These are phyloP conservation scores for Orthonevra nobilis DNA, from an alignment of 2,888 invertebrate species.

Conservation along the genomic window DNA sequence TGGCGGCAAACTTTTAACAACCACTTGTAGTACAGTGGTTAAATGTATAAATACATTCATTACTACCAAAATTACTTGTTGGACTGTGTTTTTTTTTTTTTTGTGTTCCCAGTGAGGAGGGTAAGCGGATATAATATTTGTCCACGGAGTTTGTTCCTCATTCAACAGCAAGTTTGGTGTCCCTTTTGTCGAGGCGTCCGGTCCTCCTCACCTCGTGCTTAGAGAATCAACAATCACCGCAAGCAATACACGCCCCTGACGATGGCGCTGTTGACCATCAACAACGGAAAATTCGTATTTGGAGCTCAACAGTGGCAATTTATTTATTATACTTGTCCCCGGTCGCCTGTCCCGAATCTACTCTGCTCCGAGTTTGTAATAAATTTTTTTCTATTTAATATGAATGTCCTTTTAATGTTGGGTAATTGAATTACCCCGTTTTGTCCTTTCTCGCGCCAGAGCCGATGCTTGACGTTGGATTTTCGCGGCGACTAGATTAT, in stretches of 20 bases:
- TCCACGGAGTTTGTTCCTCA: too few species aligned
- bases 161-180: background rate
- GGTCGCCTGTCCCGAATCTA: background rate
- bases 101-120: background rate
- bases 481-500: background rate
- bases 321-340: background rate
- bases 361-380: background rate
- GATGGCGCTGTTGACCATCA: background rate
- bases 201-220: background rate
- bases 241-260: background rate
- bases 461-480: background rate
- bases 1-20: background rate
- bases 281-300: background rate
- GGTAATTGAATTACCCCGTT: slow-evolving; percentile 18
- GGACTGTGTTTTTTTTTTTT: too few species aligned
- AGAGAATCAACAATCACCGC: background rate
- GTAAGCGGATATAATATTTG: background rate
- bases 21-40: background rate
- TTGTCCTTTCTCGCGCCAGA: slow-evolving; percentile 8
- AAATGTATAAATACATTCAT: slow-evolving; percentile 1
- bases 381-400: slow-evolving; percentile 9
- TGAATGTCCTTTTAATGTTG: slow-evolving; percentile 29
- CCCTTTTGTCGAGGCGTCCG: too few species aligned
- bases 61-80: background rate
- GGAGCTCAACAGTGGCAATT: slow-evolving; percentile 2